phyloP scores from a whole-genome alignment of 2,888 invertebrate species.

The Lasioglossum oenotherae region DNA sequence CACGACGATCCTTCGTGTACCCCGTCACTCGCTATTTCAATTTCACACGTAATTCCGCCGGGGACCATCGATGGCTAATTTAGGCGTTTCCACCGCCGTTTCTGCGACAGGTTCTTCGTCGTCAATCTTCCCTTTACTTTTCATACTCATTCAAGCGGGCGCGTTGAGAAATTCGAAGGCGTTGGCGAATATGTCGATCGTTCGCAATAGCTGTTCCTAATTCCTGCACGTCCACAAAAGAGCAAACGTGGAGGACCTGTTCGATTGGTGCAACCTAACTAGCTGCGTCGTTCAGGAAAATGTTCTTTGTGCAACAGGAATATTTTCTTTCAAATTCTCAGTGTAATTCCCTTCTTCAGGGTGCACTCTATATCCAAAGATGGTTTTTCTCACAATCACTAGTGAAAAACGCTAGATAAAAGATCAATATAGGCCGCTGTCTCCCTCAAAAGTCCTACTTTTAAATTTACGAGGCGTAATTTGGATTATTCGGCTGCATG shows the following conservation, averaged over 20 bases:
- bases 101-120: neutral
- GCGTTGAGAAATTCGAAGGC: neutral
- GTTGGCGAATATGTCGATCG: neutral
- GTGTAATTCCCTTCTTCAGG: no score
- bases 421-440: no score
- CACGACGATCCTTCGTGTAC: constrained; percentile 25
- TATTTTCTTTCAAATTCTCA: no score
- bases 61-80: constrained; percentile 48
- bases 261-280: neutral
- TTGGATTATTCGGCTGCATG: no score
- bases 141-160: neutral
- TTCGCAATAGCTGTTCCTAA: neutral
- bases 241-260: neutral
- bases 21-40: constrained; percentile 34
- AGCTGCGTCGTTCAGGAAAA: neutral
- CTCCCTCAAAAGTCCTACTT: no score
- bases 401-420: no score
- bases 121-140: neutral
- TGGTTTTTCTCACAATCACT: no score
- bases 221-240: neutral
- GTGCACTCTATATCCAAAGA: no score
- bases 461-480: no score
- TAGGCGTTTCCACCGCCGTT: constrained; percentile 28
- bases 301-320: no score
- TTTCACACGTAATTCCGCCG: constrained; percentile 56